Conservation (phyloP, 2,888 invertebrate genomes). For the Heliconius charithonia region DNA sequence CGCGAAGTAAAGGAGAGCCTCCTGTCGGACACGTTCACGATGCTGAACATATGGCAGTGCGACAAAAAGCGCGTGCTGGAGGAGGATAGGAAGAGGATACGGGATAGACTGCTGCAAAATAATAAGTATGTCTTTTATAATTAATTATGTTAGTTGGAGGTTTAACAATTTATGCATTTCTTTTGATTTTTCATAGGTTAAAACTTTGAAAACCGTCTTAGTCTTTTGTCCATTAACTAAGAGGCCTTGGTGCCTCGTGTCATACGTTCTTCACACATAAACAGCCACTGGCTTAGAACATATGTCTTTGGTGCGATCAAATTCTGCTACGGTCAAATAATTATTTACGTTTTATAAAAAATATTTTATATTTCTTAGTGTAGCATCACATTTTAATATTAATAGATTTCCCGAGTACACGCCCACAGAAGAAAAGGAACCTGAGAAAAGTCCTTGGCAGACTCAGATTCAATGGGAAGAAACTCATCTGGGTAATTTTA, state of each 20-base stretch:
- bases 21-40: constrained; percentile 89
- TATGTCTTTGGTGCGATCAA: no score
- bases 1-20: constrained; percentile 93
- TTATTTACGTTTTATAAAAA: no score
- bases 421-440: constrained; percentile 70
- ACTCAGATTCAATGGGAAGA: constrained; percentile 89
- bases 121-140: constrained; percentile 63
- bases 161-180: no score
- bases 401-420: constrained; percentile 84
- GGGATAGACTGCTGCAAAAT: constrained; percentile 87
- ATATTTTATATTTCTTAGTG: no score
- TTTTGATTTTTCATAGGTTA: no score
- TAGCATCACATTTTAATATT: not conserved
- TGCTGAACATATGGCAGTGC: constrained; percentile 90
- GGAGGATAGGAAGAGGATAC: constrained; percentile 89
- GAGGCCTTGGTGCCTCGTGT: no score
- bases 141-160: no score
- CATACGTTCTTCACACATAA: no score
- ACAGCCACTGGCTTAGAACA: no score
- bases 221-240: no score
- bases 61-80: constrained; percentile 88
- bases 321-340: no score
- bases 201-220: no score
- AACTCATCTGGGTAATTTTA: constrained; percentile 89
- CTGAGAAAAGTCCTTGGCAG: constrained; percentile 81